phyloP scores from a whole-genome alignment of 2,113 vertebrate species.

The Plotosus lineatus region DNA sequence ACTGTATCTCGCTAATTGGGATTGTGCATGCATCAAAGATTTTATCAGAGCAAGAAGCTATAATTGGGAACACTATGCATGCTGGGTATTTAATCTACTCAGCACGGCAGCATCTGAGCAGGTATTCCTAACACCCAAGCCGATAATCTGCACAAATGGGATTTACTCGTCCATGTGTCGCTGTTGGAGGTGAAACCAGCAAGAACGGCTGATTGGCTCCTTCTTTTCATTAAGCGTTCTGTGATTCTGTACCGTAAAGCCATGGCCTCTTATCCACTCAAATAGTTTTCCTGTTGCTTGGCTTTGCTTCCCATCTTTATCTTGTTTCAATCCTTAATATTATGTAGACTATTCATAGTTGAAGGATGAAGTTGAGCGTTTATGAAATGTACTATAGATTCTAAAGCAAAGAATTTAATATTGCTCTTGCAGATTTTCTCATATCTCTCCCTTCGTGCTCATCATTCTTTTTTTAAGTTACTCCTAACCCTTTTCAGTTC shows the following conservation, averaged over 20 bases:
- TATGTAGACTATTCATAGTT: not conserved
- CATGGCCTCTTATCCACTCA: not conserved
- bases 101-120: not conserved
- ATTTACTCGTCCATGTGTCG: slow-evolving; percentile 45
- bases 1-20: too few relatives aligned
- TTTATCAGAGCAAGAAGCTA: not conserved
- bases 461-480: slow-evolving; percentile 23
- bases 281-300: not conserved
- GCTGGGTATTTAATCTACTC: not conserved
- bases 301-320: not conserved
- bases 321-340: not conserved
- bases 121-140: slow-evolving; percentile 46
- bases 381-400: not conserved
- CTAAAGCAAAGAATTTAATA: not conserved
- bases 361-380: not conserved
- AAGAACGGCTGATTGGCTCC: not conserved
- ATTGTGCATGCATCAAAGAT: not conserved
- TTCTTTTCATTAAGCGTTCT: slow-evolving; percentile 12
- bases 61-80: not conserved
- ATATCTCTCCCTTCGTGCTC: slow-evolving; percentile 29
- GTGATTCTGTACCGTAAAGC: not conserved
- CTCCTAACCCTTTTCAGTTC: slow-evolving; percentile 20
- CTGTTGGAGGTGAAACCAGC: slow-evolving; percentile 10
- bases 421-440: not conserved
- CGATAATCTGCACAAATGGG: slow-evolving; percentile 55